Percentiles rank a stretch among this genome's conserved stretches.
Evolutionary conservation across 2,113 vertebrate genomes (phyloP).

Genomic region (Tachuris rubrigastra): DNA sequence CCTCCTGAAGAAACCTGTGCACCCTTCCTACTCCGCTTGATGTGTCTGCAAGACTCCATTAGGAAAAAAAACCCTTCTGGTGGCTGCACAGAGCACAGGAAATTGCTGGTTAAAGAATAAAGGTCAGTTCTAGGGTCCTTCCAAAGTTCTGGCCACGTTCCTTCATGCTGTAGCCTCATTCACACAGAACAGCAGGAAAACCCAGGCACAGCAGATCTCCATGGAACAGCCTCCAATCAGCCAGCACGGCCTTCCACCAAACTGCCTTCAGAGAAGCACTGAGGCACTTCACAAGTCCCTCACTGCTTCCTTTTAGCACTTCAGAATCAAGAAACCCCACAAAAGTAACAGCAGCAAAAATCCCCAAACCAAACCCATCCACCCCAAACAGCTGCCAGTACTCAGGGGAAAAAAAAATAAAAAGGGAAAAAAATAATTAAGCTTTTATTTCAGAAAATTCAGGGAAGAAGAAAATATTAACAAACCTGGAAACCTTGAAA

Average conservation of each 20-base stretch:
- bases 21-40: neutral
- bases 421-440: neutral
- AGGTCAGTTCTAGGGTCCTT: neutral
- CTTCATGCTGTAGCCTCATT: neutral
- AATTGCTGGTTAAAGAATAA: neutral
- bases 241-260: neutral
- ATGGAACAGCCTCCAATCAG: neutral
- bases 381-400: neutral
- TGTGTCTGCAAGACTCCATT: neutral
- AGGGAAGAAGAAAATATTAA: neutral
- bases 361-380: neutral
- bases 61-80: neutral
- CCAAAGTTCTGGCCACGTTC: neutral
- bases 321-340: neutral
- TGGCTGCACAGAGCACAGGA: neutral
- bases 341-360: neutral
- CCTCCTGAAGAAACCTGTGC: neutral
- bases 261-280: neutral
- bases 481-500: neutral
- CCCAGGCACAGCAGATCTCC: neutral
- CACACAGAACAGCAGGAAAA: neutral
- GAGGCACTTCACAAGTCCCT: neutral
- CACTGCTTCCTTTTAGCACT: neutral
- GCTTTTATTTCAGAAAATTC: neutral
- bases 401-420: neutral